Base-by-base conservation (phyloP, 2,797 vertebrate species). In the Ctenopoma multispine region DNA sequence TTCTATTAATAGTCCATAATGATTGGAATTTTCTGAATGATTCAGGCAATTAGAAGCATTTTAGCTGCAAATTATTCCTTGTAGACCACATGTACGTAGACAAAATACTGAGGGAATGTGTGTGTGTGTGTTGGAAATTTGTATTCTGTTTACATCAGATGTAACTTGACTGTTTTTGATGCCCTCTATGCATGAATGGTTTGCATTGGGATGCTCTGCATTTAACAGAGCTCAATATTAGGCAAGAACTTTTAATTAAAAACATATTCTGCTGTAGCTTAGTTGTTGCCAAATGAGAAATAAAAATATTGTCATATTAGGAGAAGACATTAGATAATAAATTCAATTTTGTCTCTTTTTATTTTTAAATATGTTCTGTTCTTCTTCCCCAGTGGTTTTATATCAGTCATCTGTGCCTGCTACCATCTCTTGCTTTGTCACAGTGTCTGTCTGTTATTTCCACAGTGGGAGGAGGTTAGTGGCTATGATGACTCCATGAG, bases 401-500 rank as follows among this genome's bases (percentile, higher is more conserved):
- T 10, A 46, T 58, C 49, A 15, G 24, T 54, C 13, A 24, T 63
- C 40, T 57, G 5, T 12, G 8, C 18, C 38, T 40, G 24, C 64
- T 47, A 11, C 65, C 38, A 21, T 23, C 11, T 71, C 18, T 55
- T 70, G 55, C 50, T 51, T 20, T 29, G 31, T 86, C 55, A 59
- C 60, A 53, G 4, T 53, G 63, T 72, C 31, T 72, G 56, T 55
- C 8, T 85, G 65, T 81, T 86, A 24, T 84, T 18, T 75, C 71
- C 54, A 9, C 93, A 99, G 98, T 99, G 98, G 98, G 98, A 99
- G 92, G 98, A 99, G 89, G 98, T 99, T 47, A 99, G 98, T 0
- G 98, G 98, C 84, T 99, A 99, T 0, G 98, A 99, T 0, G 97
- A 98, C 92, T 96, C 95, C 90, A 97, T 97, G 96, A 99, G 97